phyloP scores from a whole-genome alignment of 2,888 invertebrate species.

The Leptinotarsa peninsularis region DNA sequence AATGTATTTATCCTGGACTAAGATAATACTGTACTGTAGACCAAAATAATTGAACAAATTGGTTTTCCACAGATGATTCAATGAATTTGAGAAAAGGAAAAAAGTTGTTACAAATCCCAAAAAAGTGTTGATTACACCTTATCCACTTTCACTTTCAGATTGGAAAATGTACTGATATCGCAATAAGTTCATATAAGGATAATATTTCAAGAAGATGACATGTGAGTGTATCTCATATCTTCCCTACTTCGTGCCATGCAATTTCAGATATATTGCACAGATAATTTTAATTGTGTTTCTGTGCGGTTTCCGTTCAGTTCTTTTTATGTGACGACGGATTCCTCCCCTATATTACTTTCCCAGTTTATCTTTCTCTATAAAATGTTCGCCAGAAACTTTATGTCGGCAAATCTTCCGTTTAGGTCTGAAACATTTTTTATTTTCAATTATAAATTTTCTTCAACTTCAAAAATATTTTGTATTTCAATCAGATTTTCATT shows the following conservation, averaged over 20 bases:
- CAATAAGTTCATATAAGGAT: slow-evolving; percentile 25
- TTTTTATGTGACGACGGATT: slow-evolving; percentile 35
- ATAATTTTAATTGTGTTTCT: slow-evolving; percentile 39
- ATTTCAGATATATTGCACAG: slow-evolving; percentile 37
- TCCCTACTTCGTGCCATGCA: slow-evolving; percentile 31
- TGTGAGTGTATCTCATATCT: slow-evolving; percentile 35
- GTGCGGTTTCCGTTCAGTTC: slow-evolving; percentile 35
- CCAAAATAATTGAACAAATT: no score
- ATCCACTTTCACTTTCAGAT: background rate
- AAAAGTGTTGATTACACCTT: slow-evolving; percentile 10
- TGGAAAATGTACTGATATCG: slow-evolving; percentile 15
- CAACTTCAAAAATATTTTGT: background rate
- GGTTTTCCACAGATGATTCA: no score
- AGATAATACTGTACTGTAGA: no score
- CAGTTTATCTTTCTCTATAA: slow-evolving; percentile 25
- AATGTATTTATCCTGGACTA: no score
- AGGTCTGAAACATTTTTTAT: background rate
- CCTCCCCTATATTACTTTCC: slow-evolving; percentile 29
- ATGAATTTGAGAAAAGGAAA: background rate
- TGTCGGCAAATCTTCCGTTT: background rate
- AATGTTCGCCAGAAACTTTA: slow-evolving; percentile 18
- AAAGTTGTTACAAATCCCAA: background rate
- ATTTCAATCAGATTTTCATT: background rate
- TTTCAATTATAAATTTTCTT: background rate
- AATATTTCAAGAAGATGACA: slow-evolving; percentile 26